Conservation (phyloP, 2,113 vertebrate genomes). For the Sylvilagus bachmani region DNA sequence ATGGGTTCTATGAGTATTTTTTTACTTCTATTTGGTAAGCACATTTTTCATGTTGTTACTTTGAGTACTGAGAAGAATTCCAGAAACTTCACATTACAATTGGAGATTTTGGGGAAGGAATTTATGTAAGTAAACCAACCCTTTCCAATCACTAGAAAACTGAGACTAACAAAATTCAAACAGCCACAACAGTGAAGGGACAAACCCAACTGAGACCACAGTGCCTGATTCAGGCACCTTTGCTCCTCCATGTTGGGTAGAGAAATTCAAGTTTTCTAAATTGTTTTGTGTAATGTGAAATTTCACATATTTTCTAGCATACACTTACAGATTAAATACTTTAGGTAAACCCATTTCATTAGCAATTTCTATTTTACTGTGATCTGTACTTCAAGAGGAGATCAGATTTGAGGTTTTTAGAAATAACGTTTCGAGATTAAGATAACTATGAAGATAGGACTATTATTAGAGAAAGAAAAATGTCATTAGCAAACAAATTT, state of each 20-base stretch:
- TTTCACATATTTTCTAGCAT: background rate
- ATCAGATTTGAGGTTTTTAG: constrained; percentile 19
- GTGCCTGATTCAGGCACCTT: background rate
- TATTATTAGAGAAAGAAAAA: background rate
- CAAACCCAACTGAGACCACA: background rate
- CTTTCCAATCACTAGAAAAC: constrained; percentile 17
- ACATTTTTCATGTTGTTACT: constrained; percentile 15
- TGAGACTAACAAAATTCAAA: background rate
- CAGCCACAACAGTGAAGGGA: background rate
- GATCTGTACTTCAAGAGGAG: constrained; percentile 39
- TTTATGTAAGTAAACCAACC: background rate
- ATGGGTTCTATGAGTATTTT: background rate
- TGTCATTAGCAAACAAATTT: constrained; percentile 44
- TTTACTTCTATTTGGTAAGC: constrained; percentile 22
- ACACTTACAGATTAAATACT: background rate
- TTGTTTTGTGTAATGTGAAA: background rate
- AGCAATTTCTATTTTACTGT: constrained; percentile 23
- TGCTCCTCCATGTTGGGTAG: background rate
- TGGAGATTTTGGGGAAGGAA: background rate
- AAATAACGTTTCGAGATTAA: constrained; percentile 65
- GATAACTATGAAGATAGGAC: constrained; percentile 18
- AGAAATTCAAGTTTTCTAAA: background rate
- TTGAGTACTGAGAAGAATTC: background rate
- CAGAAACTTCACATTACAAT: background rate
- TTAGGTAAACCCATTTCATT: constrained; percentile 22